These are phyloP conservation scores for Urocyon cinereoargenteus DNA, from an alignment of 2,797 vertebrate genomes.

Conservation along the genomic window DNA sequence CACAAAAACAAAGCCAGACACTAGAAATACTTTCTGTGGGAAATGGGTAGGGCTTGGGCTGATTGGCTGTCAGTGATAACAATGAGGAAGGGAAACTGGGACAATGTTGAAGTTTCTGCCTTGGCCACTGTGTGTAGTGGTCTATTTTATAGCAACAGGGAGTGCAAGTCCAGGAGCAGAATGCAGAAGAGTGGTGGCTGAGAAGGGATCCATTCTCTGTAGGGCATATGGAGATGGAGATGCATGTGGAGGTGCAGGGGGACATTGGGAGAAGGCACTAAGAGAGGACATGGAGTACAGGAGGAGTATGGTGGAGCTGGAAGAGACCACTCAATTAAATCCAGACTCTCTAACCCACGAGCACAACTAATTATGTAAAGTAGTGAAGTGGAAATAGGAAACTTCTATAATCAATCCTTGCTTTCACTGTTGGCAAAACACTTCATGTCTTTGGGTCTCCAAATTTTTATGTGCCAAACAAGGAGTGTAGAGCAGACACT, in stretches of 20 bases:
- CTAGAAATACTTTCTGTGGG: background rate
- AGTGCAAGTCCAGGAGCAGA: no score
- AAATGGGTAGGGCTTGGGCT: background rate
- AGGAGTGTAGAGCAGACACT: background rate
- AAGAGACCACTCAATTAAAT: background rate
- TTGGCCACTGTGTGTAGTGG: background rate
- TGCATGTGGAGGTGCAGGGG: background rate
- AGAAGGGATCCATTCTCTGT: background rate
- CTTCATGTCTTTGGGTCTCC: background rate
- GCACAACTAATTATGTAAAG: background rate
- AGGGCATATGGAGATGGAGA: background rate
- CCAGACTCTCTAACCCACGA: background rate
- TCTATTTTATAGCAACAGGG: background rate
- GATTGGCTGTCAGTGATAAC: background rate
- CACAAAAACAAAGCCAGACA: background rate
- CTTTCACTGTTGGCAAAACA: background rate
- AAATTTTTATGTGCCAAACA: slow-evolving; percentile 2
- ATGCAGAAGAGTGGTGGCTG: background rate
- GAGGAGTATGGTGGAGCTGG: background rate
- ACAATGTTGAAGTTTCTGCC: background rate
- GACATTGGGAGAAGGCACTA: background rate
- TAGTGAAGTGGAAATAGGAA: background rate
- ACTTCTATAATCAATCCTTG: background rate
- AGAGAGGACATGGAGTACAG: background rate
- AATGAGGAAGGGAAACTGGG: background rate